A percentile compares a stretch with the other conserved stretches of the same genome.
Evolutionary conservation across 2,113 vertebrate genomes (phyloP).

Genomic region (Choloepus hoffmanni): DNA sequence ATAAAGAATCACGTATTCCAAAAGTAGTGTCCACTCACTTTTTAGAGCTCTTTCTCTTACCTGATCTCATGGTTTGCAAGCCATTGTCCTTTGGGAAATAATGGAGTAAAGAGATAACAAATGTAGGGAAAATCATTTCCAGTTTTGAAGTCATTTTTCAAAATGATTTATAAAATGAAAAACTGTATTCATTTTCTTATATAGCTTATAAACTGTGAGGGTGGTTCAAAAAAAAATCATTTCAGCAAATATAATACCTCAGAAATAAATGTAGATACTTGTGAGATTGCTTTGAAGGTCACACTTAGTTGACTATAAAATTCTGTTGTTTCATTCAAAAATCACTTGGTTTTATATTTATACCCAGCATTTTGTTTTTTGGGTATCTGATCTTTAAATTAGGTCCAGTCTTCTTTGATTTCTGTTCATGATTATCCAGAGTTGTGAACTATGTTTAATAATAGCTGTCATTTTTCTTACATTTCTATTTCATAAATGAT

Average conservation of each 20-base stretch:
- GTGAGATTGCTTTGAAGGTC: conserved; percentile 24
- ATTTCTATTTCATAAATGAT: conserved; percentile 28
- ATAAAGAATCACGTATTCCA: neutral
- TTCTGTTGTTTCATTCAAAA: conserved; percentile 37
- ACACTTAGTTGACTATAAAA: conserved; percentile 26
- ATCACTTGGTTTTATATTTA: neutral
- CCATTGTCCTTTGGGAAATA: neutral
- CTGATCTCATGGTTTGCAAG: neutral
- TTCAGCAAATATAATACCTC: neutral
- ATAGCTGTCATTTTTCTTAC: conserved; percentile 32
- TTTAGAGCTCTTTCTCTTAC: neutral
- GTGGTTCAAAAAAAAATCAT: neutral
- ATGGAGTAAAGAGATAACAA: neutral
- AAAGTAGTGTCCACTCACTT: neutral
- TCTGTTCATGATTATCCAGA: neutral
- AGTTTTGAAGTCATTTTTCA: conserved; percentile 48
- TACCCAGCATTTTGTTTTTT: neutral
- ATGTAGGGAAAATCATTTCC: conserved; percentile 36
- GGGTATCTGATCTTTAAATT: conserved; percentile 24
- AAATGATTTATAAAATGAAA: conserved; percentile 57
- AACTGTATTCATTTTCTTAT: conserved; percentile 40
- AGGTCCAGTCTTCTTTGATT: neutral
- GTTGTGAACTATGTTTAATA: conserved; percentile 39
- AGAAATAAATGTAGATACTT: conserved; percentile 23
- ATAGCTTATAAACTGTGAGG: conserved; percentile 46